Evolutionary conservation across 2,888 invertebrate genomes (phyloP).

Genomic region (Tetranychus piercei): DNA sequence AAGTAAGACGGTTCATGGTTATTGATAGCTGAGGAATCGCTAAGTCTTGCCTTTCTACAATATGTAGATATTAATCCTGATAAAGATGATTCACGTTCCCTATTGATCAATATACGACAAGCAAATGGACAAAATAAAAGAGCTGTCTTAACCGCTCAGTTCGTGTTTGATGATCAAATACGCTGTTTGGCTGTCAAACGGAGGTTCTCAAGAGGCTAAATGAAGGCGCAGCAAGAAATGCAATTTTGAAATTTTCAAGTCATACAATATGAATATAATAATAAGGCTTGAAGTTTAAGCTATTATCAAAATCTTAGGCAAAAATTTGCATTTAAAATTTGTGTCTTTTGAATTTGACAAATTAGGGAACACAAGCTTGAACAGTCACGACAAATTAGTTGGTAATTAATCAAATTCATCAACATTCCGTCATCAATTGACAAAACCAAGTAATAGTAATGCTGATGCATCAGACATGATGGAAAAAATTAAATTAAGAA

Average conservation of each 20-base stretch:
- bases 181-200: constrained; percentile 98
- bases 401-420: background rate
- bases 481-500: too few relatives aligned
- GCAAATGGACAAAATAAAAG: constrained; percentile 35
- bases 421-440: background rate
- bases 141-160: constrained; percentile 68
- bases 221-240: constrained; percentile 63
- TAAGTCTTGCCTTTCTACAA: constrained; percentile 68
- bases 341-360: constrained; percentile 15
- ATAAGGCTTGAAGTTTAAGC: constrained; percentile 14
- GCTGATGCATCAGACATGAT: too few relatives aligned
- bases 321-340: background rate
- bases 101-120: constrained; percentile 59
- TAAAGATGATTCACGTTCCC: constrained; percentile 83
- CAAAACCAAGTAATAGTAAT: too few relatives aligned
- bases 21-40: constrained; percentile 99
- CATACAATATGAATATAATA: constrained; percentile 15
- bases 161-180: constrained; percentile 96
- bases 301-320: background rate
- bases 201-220: constrained; percentile 50
- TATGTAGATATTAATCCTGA: constrained; percentile 88
- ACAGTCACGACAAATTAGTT: constrained; percentile 14
- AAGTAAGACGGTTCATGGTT: constrained; percentile 66
- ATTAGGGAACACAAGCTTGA: constrained; percentile 3
- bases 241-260: background rate